These are phyloP conservation scores for Salvelinus namaycush DNA, from an alignment of 2,113 vertebrate species.

Conservation along the genomic window DNA sequence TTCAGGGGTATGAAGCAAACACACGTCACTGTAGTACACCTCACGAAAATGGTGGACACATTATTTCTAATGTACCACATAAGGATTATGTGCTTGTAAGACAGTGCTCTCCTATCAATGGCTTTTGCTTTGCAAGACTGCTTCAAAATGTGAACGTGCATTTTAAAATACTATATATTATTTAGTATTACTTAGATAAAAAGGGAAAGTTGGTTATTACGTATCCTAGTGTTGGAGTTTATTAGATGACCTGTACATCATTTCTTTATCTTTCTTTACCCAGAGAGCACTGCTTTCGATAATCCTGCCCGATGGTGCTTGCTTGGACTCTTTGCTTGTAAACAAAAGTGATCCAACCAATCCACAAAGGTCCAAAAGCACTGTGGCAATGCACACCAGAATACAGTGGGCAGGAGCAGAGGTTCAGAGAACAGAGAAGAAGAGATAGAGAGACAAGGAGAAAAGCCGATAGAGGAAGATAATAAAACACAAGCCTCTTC, in stretches of 20 bases:
- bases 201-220: no score
- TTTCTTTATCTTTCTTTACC: constrained; percentile 28
- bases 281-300: constrained; percentile 81
- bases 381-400: constrained; percentile 79
- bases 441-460: constrained; percentile 49
- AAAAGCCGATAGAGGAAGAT: constrained; percentile 46
- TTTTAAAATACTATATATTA: background rate
- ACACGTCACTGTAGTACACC: constrained; percentile 61
- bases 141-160: background rate
- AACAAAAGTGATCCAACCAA: constrained; percentile 59
- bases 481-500: constrained; percentile 57
- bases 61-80: constrained; percentile 76
- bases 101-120: constrained; percentile 76
- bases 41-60: constrained; percentile 73
- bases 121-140: background rate
- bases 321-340: constrained; percentile 76
- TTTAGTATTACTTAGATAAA: no score
- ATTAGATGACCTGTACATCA: no score
- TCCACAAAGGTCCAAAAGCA: constrained; percentile 76
- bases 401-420: constrained; percentile 77
- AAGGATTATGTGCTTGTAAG: constrained; percentile 75
- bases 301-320: constrained; percentile 74
- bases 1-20: constrained; percentile 62
- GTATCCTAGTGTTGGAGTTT: no score
- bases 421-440: constrained; percentile 71